Conservation (phyloP, 2,888 invertebrate genomes). For the Patella depressa region DNA sequence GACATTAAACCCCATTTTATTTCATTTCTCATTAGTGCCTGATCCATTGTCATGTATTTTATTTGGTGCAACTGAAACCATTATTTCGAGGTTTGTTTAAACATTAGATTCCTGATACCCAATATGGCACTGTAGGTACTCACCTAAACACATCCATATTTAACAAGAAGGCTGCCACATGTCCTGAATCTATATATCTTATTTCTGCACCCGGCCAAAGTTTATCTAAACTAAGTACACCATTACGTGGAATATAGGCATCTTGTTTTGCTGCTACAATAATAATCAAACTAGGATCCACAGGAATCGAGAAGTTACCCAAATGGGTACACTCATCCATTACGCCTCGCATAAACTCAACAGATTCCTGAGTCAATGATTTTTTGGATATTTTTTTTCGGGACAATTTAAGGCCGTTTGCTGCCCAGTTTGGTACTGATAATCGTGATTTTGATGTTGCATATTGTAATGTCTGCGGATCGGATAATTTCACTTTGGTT, state of each 20-base stretch:
- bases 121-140: conserved; percentile 24
- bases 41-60: too few relatives aligned
- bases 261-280: conserved; percentile 91
- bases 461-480: conserved; percentile 27
- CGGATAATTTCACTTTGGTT: not conserved
- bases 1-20: too few relatives aligned
- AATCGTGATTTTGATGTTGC: conserved; percentile 34
- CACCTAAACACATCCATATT: conserved; percentile 91
- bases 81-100: too few relatives aligned
- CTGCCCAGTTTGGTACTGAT: conserved; percentile 4
- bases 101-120: not conserved
- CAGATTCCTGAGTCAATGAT: conserved; percentile 76
- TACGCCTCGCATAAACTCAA: conserved; percentile 95
- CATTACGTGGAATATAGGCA: conserved; percentile 86
- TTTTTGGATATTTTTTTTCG: not conserved
- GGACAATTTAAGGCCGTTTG: not conserved
- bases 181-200: conserved; percentile 85
- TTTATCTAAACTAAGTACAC: conserved; percentile 85
- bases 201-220: conserved; percentile 95
- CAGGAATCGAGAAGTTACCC: conserved; percentile 87
- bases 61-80: too few relatives aligned
- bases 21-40: too few relatives aligned
- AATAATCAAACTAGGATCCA: conserved; percentile 90
- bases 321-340: conserved; percentile 99
- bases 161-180: conserved; percentile 82